These are phyloP conservation scores for Elymnias hypermnestra DNA, from an alignment of 1,140 invertebrate species.

Conservation along the genomic window DNA sequence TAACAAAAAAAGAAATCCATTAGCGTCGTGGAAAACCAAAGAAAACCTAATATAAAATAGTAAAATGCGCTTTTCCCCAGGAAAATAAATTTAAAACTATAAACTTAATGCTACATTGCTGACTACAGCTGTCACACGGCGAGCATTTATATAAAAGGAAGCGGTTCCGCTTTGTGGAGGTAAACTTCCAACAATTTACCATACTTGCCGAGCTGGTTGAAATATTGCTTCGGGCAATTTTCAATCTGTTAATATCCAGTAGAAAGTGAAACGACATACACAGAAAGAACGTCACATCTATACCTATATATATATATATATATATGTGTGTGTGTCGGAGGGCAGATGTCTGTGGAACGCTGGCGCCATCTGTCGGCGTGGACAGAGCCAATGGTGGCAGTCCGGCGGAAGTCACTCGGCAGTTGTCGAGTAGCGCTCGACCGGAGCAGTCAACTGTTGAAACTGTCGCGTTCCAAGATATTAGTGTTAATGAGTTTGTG, in stretches of 20 bases:
- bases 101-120: constrained; percentile 2
- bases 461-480: too few relatives aligned
- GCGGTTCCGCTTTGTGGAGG: constrained; percentile 2
- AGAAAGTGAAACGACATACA: not conserved
- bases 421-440: too few relatives aligned
- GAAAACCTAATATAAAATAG: not conserved
- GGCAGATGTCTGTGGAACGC: too few relatives aligned
- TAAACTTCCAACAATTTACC: constrained; percentile 5
- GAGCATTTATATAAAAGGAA: constrained; percentile 1
- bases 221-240: not conserved
- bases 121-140: constrained; percentile 1
- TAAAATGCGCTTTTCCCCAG: not conserved
- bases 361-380: too few relatives aligned
- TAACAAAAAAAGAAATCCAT: not conserved
- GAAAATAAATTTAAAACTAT: constrained; percentile 1
- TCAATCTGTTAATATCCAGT: not conserved
- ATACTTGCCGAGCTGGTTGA: not conserved
- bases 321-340: too few relatives aligned
- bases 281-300: too few relatives aligned
- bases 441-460: too few relatives aligned
- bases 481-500: too few relatives aligned
- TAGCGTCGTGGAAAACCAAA: not conserved
- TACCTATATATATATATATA: too few relatives aligned
- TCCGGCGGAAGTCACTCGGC: too few relatives aligned
- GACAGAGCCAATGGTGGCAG: too few relatives aligned